Evolutionary conservation across 2,888 invertebrate genomes (phyloP).

Genomic region (Clunio marinus): DNA sequence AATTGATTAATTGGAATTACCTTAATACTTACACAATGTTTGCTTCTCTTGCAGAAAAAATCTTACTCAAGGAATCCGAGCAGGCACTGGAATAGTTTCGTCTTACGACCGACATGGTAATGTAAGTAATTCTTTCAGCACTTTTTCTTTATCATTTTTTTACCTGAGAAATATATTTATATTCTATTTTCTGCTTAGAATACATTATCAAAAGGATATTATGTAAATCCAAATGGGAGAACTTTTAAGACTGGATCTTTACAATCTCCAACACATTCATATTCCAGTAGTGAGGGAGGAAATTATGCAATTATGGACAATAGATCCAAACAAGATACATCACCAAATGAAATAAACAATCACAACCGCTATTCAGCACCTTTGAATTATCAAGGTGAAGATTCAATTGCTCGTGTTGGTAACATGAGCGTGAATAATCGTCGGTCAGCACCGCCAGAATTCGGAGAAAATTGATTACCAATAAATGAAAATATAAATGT

Average conservation of each 20-base stretch:
- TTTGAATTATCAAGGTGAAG: slow-evolving; percentile 25
- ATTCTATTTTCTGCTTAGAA: slow-evolving; percentile 36
- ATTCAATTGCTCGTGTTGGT: background rate
- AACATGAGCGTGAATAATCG: slow-evolving; percentile 8
- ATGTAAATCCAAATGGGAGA: slow-evolving; percentile 36
- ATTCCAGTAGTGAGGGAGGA: slow-evolving; percentile 51
- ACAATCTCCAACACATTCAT: slow-evolving; percentile 53
- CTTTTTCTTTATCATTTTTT: slow-evolving; percentile 19
- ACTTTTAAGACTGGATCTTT: slow-evolving; percentile 47
- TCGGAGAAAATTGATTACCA: slow-evolving; percentile 22
- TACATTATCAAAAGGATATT: slow-evolving; percentile 50
- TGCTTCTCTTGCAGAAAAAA: slow-evolving; percentile 47
- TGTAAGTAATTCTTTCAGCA: slow-evolving; percentile 19
- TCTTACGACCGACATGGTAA: slow-evolving; percentile 37
- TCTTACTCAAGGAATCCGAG: slow-evolving; percentile 53
- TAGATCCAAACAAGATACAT: slow-evolving; percentile 26
- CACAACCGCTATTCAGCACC: slow-evolving; percentile 32
- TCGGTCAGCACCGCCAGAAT: slow-evolving; percentile 24
- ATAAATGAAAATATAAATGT: too few relatives aligned
- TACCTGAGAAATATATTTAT: too few relatives aligned
- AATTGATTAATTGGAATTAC: slow-evolving; percentile 8
- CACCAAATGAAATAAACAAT: slow-evolving; percentile 32
- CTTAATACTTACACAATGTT: background rate
- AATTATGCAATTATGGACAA: slow-evolving; percentile 45
- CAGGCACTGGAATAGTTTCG: slow-evolving; percentile 49